Percentiles rank a stretch among this genome's conserved stretches.
Conservation (phyloP, 1,140 invertebrate species). For the Lepidostoma basale region DNA sequence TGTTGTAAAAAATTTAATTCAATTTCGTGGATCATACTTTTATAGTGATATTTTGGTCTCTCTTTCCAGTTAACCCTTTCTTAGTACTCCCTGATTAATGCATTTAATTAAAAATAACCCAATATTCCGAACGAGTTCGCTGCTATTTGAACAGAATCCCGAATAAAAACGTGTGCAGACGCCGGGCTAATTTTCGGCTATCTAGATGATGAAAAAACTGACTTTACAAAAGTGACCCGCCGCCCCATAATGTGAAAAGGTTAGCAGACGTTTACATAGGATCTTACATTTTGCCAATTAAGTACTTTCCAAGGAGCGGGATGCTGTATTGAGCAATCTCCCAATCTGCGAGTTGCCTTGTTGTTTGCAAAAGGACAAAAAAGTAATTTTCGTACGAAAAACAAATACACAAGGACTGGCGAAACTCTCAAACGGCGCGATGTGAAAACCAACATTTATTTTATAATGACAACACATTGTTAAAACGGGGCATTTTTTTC, state of each 20-base stretch:
- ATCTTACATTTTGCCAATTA: slow-evolving; percentile 36
- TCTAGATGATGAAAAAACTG: slow-evolving; percentile 19
- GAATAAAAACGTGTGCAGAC: neutral
- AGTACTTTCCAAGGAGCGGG: slow-evolving; percentile 28
- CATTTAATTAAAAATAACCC: too few relatives aligned
- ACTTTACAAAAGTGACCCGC: slow-evolving; percentile 22
- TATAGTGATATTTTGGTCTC: too few relatives aligned
- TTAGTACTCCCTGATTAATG: neutral
- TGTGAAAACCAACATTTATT: slow-evolving; percentile 17
- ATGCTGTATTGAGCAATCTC: slow-evolving; percentile 36
- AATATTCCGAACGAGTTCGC: too few relatives aligned
- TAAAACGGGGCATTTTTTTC: slow-evolving; percentile 1
- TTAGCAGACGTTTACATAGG: slow-evolving; percentile 35
- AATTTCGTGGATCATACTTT: neutral
- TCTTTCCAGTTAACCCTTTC: neutral
- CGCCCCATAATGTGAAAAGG: slow-evolving; percentile 12
- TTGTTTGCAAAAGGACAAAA: slow-evolving; percentile 31
- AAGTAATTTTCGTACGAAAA: slow-evolving; percentile 36
- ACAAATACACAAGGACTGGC: slow-evolving; percentile 13
- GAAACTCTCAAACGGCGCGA: neutral
- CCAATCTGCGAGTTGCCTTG: slow-evolving; percentile 8
- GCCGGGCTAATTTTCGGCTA: neutral
- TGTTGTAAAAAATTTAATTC: too few relatives aligned
- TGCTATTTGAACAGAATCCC: neutral
- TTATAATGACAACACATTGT: slow-evolving; percentile 25